These are phyloP conservation scores for Ellobium chinense DNA, from an alignment of 2,888 invertebrate genomes.

Conservation along the genomic window DNA sequence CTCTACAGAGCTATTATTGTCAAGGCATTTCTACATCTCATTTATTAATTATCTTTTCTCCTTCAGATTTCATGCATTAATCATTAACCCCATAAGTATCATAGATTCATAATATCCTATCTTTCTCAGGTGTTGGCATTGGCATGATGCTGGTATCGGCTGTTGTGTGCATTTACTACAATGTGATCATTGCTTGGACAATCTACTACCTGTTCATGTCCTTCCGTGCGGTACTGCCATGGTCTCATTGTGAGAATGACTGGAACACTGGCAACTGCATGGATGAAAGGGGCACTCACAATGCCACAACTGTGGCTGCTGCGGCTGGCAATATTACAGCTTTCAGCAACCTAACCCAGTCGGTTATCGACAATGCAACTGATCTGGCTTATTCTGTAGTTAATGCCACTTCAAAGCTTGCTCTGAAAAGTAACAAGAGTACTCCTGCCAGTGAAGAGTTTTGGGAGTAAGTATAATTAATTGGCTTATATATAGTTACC, in stretches of 20 bases:
- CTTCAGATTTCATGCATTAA: no score
- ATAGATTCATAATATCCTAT: no score
- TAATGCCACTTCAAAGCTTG: conserved; percentile 21
- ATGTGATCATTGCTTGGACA: conserved; percentile 79
- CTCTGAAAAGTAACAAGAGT: conserved; percentile 35
- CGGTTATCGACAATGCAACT: neutral
- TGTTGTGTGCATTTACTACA: conserved; percentile 79
- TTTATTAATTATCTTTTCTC: neutral
- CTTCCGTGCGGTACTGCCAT: conserved; percentile 75
- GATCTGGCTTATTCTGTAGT: neutral
- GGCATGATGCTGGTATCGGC: conserved; percentile 79
- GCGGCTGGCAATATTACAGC: neutral
- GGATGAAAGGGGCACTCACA: neutral
- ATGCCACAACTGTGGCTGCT: no score
- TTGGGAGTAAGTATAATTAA: conserved; percentile 71
- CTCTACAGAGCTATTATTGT: no score
- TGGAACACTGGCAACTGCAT: conserved; percentile 75
- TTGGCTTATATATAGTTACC: no score
- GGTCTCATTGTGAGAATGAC: conserved; percentile 76
- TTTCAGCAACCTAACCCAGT: neutral
- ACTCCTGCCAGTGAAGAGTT: conserved; percentile 70
- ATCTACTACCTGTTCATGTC: conserved; percentile 78
- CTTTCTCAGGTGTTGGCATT: conserved; percentile 76
- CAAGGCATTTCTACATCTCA: neutral
- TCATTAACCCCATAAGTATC: no score